Percentiles rank a stretch among this genome's conserved stretches.
Evolutionary conservation across 2,888 invertebrate genomes (phyloP).

Genomic region (Frankliniella fusca): DNA sequence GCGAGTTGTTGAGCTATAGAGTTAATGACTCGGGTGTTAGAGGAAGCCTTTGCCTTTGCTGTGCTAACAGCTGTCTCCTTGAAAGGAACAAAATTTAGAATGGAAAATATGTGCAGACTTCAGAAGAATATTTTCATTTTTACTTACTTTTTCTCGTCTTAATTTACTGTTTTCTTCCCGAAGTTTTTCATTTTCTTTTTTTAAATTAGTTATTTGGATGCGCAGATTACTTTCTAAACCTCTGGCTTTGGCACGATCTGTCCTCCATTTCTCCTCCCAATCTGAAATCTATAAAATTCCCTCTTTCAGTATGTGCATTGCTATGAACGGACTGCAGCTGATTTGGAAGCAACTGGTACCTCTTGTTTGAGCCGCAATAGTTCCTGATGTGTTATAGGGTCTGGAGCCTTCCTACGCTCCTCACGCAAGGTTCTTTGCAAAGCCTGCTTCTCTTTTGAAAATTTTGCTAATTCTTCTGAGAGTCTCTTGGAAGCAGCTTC

Average conservation of each 20-base stretch:
- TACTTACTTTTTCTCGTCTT: not conserved
- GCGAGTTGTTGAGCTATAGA: constrained; percentile 3
- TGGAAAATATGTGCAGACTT: not conserved
- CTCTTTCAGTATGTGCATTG: not conserved
- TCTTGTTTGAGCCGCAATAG: not conserved
- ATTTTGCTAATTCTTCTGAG: not conserved
- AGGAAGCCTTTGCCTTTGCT: not conserved
- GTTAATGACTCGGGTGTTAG: constrained; percentile 11
- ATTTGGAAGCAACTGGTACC: not conserved
- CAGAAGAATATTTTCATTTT: no score
- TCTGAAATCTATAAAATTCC: not conserved
- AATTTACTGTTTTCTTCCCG: not conserved
- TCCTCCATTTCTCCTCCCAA: constrained; percentile 4
- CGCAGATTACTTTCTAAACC: not conserved
- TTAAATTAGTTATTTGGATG: not conserved
- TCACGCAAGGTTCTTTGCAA: not conserved
- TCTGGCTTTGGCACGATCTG: constrained; percentile 5
- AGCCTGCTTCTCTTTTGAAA: not conserved
- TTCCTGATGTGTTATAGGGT: constrained; percentile 6
- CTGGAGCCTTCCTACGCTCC: not conserved
- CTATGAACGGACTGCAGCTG: not conserved
- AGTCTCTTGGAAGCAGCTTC: not conserved
- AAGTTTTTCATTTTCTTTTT: not conserved
- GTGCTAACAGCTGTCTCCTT: not conserved
- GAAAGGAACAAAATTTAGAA: not conserved